Evolutionary conservation across 2,888 invertebrate species (phyloP), one percentile per base, ranked within the genome.

Genomic region (Lamellibrachia columna): DNA sequence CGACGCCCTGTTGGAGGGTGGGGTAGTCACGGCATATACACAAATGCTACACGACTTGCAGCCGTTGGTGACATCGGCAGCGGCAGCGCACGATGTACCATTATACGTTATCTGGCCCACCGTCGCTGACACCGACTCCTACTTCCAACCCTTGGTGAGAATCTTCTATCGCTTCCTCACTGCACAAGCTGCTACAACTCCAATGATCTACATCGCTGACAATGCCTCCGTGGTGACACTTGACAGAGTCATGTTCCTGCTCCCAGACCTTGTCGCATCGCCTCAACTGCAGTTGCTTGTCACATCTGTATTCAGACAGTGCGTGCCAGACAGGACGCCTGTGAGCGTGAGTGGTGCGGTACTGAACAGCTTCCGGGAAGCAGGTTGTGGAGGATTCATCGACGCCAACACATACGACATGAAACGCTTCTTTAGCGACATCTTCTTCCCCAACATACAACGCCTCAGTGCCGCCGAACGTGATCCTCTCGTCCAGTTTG

Each of bases 371-470:
- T 92, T 94, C 52, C 75, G 15, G 15, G 22, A 53, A 8, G 55
- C 92, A 22, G 93, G 92, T 8, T 90, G 60, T 53, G 53, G 9
- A 7, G 90, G 52, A 4, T 92, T 92, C 15, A 92, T 94, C 7
- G 90, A 92, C 52, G 92, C 93, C 15, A 92, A 92, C 58, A 93
- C 90, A 8, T 93, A 94, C 52, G 91, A 93, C 9, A 90, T 92
- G 53, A n/a, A 92, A 7, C 91, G 92, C 40, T 95, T 95, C 91
- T 95, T 93, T 92, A 90, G 91, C 40, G 93, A 93, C 90, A 91
- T 94, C 15, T 93, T 95, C 92, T 94, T 95, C 90, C 94, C 94
- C 40, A 93, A 94, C 91, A 92, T 95, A 11, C 90, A 40, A 9
- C 92, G 93, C 7, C 75, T 93, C 91, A 91, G 92, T 90, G 28